Evolutionary conservation across 2,797 vertebrate species (phyloP), one percentile per base, ranked within the genome.

Genomic region (Lagodon rhomboides): DNA sequence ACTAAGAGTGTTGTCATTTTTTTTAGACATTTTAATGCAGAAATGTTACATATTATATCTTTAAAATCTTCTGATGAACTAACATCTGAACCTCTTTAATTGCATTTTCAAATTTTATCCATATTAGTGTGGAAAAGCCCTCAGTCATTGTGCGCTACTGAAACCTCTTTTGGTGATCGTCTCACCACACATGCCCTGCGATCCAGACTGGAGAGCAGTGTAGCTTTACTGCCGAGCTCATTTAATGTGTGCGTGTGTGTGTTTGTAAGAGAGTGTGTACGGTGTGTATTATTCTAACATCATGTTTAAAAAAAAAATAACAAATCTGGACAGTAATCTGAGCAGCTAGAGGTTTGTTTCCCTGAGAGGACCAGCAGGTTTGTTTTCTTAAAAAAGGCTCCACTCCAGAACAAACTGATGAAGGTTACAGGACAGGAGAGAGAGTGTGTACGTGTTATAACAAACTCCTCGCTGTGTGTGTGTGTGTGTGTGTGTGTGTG

Each of bases 341-440:
- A 93, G 91, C 81, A 85, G 82, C 38, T 22, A 75, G 85, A 86
- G 85, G 79, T 90, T 85, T 23, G 82, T 91, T 92, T 91, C 87
- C 89, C 84, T 82, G 75, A 69, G 88, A 90, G 91, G 77, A 91
- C 68, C 79, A 51, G 79, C 69, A 68, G 76, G 88, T 93, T 94
- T 93, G 86, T 94, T 94, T 94, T 93, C 80, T 79, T 90, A 86
- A 79, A 80, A 80, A 89, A 84, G 73, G 47, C 84, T 86, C 82
- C 67, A 62, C 77, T 90, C 88, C 87, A 93, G 91, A 90, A 86
- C 75, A 87, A 91, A 89, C 78, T 51, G 64, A 90, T 51, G 70
- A 84, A 86, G 75, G 68, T 70, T 86, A 84, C 74, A 88, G 54
- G 75, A 89, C 79, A 65, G 67, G 18, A 67, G 58, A 27, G 60